These are phyloP conservation scores for Mormyrops boulengeri DNA, from an alignment of 2,797 vertebrate species.

Conservation along the genomic window DNA sequence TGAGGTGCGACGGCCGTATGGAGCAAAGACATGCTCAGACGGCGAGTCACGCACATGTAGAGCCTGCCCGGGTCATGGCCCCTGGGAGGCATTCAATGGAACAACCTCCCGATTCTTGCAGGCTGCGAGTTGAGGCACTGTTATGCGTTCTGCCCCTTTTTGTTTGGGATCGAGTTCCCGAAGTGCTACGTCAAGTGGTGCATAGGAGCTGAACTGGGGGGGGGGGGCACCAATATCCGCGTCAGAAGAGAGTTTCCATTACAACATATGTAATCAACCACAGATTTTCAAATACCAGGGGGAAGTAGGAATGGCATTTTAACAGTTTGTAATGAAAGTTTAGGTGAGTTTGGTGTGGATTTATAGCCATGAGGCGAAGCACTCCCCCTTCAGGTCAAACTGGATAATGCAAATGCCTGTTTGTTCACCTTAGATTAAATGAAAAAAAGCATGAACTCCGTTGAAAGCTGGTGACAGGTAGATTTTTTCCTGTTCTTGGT, in stretches of 20 bases:
- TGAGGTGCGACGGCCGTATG: background rate
- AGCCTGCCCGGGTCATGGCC: background rate
- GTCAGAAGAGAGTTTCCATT: conserved; percentile 2
- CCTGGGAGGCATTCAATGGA: background rate
- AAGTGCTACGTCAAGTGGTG: background rate
- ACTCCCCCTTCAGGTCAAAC: conserved; percentile 11
- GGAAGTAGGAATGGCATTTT: background rate
- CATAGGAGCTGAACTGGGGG: background rate
- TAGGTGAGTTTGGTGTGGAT: background rate
- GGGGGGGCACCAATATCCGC: background rate
- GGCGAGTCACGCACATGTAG: background rate
- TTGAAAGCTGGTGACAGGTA: background rate
- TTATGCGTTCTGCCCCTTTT: background rate
- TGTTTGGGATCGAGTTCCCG: background rate
- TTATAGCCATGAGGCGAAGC: background rate
- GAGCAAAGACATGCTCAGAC: background rate
- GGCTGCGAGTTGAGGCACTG: background rate
- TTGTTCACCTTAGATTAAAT: background rate
- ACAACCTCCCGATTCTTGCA: background rate
- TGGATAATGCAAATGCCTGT: background rate
- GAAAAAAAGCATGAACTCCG: background rate
- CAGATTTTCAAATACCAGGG: background rate
- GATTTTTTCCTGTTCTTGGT: background rate
- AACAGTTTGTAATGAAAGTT: background rate
- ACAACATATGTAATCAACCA: background rate